Base-by-base conservation (phyloP, 2,113 vertebrate species). In the Clarias batrachus region DNA sequence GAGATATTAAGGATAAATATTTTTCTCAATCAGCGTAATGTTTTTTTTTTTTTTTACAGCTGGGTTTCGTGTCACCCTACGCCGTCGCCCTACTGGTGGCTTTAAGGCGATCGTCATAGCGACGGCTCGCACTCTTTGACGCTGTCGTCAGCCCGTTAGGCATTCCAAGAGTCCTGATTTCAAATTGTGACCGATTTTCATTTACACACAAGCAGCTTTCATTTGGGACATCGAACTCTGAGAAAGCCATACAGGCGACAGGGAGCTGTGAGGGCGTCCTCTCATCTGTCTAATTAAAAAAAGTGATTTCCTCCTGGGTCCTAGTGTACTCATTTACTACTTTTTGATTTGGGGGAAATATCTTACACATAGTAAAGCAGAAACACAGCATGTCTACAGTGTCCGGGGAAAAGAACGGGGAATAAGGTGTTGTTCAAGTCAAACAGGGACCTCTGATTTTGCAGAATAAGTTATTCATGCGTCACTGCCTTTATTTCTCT, bases 281-380 rank as follows among this genome's bases (percentile, higher is more conserved):
- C 76, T 33, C 74, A 27, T 3, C 3, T 77, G 54, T 56, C 2
- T 52, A 57, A 73, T 81, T 79, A 10, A 48, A 62, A 21, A 13
- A n/a, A 37, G 87, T 77, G 78, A 91, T 86, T 83, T 76, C n/a
- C 37, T 76, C 16, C 14, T 16, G 17, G 25, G 11, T 41, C 30
- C 59, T 63, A 10, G 14, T 85, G 71, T 25, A n/a, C 33, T 30
- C 48, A 10, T 68, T 59, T 77, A 78, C 70, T 77, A 83, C 48
- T 33, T 33, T 60, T 48, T 33, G 37, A 76, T 56, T 65, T 82
- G 57, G 68, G 33, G 30, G 59, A 82, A 77, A 87, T 65, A 41
- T 82, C 59, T 65, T 73, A 6, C 33, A 82, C 68, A 37, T 87
- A 79, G 82, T 14, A 41, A 27, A 54, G 81, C 52, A 62, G 48